Evolutionary conservation across 2,797 vertebrate species (phyloP).

Genomic region (Halcyon chelicuti): DNA sequence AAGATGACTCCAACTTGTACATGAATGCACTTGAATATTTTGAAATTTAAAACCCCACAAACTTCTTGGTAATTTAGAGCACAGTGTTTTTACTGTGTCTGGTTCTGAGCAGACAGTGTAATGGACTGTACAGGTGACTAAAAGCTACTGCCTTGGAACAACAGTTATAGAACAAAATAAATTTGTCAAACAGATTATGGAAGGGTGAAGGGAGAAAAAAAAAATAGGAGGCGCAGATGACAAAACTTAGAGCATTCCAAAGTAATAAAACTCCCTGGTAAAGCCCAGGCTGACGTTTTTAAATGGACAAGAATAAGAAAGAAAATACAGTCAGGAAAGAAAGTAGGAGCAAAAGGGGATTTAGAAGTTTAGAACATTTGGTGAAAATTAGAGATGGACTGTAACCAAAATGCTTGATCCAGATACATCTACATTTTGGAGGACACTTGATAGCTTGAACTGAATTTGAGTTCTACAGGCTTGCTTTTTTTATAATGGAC

Average conservation of each 20-base stretch:
- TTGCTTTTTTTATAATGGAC: not conserved
- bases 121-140: not conserved
- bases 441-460: not conserved
- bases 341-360: not conserved
- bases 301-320: slow-evolving; percentile 2
- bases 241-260: not conserved
- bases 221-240: not conserved
- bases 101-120: not conserved
- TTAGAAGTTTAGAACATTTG: slow-evolving; percentile 3
- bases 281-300: not conserved
- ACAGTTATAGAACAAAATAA: not conserved
- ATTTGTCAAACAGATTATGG: not conserved
- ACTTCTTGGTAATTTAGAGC: not conserved
- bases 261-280: not conserved
- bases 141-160: not conserved
- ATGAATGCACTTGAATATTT: not conserved
- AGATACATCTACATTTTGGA: slow-evolving; percentile 2
- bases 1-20: not conserved
- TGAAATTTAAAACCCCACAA: not conserved
- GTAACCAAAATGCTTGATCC: not conserved
- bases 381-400: slow-evolving; percentile 16
- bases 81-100: not conserved
- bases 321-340: not conserved
- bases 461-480: not conserved
- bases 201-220: not conserved